A percentile compares a stretch with the other conserved stretches of the same genome.
Conservation (phyloP, 2,113 vertebrate genomes). For the Phyllostomus discolor region DNA sequence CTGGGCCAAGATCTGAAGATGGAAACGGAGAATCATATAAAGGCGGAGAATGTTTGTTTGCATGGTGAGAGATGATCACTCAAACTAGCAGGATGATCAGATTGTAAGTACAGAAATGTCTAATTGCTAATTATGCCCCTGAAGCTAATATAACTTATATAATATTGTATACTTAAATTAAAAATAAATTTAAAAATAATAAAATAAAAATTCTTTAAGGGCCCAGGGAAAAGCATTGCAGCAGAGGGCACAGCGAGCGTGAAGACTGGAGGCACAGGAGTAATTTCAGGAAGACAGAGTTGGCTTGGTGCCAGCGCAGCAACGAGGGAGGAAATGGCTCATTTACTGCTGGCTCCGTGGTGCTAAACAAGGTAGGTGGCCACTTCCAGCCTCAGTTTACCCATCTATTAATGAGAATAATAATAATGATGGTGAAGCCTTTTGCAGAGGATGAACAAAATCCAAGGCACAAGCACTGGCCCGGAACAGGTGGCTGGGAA, state of each 20-base stretch:
- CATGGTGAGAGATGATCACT: not conserved
- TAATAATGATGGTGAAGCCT: not conserved
- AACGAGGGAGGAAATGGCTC: not conserved
- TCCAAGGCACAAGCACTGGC: not conserved
- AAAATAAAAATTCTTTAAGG: not conserved
- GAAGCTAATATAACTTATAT: not conserved
- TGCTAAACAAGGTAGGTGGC: not conserved
- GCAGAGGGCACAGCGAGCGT: not conserved
- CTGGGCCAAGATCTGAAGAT: not conserved
- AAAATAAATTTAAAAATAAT: not conserved
- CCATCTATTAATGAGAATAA: not conserved
- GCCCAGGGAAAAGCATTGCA: not conserved
- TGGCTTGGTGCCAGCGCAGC: accelerated
- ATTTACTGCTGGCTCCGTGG: accelerated
- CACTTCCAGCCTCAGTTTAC: not conserved
- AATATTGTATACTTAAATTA: not conserved
- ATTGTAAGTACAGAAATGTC: not conserved
- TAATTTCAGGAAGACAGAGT: not conserved
- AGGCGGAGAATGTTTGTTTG: not conserved
- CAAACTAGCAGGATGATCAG: not conserved
- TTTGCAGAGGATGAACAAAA: not conserved
- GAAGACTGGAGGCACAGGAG: not conserved
- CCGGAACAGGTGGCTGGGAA: not conserved
- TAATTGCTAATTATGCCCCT: not conserved
- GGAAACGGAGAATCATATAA: not conserved